A percentile compares a stretch with the other conserved stretches of the same genome.
phyloP scores from a whole-genome alignment of 2,113 vertebrate species.

The Xyliphius kryptos region DNA sequence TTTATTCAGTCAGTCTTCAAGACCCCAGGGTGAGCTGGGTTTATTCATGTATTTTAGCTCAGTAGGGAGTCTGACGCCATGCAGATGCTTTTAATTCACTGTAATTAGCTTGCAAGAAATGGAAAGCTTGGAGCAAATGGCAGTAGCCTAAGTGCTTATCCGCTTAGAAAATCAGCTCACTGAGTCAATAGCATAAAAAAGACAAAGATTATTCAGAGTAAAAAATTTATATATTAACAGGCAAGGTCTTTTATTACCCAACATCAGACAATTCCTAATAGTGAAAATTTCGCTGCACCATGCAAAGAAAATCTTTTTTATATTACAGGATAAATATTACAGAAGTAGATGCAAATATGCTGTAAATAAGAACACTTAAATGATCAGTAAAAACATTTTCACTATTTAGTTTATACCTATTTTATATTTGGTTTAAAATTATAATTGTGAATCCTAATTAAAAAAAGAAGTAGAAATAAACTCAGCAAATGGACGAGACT shows the following conservation, averaged over 20 bases:
- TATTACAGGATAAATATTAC: no score
- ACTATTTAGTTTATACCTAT: no score
- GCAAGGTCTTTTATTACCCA: conserved; percentile 22
- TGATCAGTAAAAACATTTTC: no score
- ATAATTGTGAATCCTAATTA: no score
- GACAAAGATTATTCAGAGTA: conserved; percentile 19
- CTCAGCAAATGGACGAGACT: no score
- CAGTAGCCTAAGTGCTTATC: conserved; percentile 33
- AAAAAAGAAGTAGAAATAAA: no score
- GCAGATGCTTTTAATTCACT: conserved; percentile 41
- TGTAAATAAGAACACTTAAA: no score
- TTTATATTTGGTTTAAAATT: no score
- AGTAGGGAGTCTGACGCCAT: conserved; percentile 32
- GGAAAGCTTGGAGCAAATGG: conserved; percentile 35
- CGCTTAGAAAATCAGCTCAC: conserved; percentile 27
- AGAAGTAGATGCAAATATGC: no score
- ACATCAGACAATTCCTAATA: conserved; percentile 4
- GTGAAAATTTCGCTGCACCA: not conserved
- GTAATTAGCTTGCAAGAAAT: conserved; percentile 34
- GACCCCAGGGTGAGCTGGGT: conserved; percentile 21
- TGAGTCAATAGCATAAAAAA: conserved; percentile 24
- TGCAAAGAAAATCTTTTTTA: not conserved
- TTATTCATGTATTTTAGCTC: conserved; percentile 34
- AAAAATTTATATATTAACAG: conserved; percentile 21
- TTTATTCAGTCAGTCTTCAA: conserved; percentile 11